A percentile compares a stretch with the other conserved stretches of the same genome.
These are phyloP conservation scores for Trogon surrucura DNA, from an alignment of 2,113 vertebrate species.

Conservation along the genomic window DNA sequence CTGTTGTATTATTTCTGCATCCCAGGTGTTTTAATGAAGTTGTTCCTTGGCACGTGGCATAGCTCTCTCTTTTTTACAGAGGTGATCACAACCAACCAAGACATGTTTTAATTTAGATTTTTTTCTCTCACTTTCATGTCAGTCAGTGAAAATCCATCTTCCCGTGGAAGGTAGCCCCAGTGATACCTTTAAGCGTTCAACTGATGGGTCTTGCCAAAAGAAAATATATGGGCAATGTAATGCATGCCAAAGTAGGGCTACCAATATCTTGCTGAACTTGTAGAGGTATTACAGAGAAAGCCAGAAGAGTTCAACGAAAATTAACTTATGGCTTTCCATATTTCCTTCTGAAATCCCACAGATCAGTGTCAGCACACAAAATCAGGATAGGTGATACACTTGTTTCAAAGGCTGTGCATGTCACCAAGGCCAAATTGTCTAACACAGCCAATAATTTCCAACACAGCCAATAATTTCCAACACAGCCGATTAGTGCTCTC, in stretches of 20 bases:
- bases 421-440: neutral
- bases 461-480: neutral
- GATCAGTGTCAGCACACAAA: neutral
- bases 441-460: neutral
- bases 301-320: neutral
- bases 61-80: neutral
- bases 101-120: neutral
- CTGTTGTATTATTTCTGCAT: neutral
- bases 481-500: neutral
- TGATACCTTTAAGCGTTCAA: neutral
- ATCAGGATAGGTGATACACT: neutral
- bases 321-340: neutral
- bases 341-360: neutral
- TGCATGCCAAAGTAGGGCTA: neutral
- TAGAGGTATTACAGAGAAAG: neutral
- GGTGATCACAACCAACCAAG: neutral
- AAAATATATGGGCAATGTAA: fast-evolving
- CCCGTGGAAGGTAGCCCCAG: neutral
- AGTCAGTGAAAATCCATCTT: neutral
- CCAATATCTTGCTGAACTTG: neutral
- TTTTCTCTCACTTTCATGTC: neutral
- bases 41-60: neutral
- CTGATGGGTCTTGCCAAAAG: neutral
- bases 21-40: neutral
- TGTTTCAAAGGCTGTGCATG: neutral